These are phyloP conservation scores for Ferrisia virgata DNA, from an alignment of 2,888 invertebrate genomes.

Conservation along the genomic window DNA sequence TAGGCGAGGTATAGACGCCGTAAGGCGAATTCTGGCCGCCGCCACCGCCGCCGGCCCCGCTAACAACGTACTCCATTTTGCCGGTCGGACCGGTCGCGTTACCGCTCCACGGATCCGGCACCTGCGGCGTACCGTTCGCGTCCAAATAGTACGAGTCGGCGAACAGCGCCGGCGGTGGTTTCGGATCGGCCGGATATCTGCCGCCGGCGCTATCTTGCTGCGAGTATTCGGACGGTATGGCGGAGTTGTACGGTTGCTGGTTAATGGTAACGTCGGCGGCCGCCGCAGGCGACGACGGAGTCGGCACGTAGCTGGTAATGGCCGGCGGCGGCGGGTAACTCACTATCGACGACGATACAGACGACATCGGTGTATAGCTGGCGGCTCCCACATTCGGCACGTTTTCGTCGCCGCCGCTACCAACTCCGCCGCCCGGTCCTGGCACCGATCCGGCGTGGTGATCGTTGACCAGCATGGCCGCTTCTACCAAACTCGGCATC, in stretches of 20 bases:
- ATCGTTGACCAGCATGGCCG: slow-evolving; percentile 46
- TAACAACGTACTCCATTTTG: background rate
- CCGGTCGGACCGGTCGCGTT: background rate
- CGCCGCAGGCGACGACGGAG: slow-evolving; percentile 36
- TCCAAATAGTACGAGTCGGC: slow-evolving; percentile 37
- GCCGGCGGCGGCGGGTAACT: slow-evolving; percentile 32
- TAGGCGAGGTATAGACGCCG: slow-evolving; percentile 9
- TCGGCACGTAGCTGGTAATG: background rate
- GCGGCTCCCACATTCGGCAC: slow-evolving; percentile 10
- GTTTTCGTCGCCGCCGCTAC: slow-evolving; percentile 33
- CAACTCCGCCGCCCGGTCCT: background rate
- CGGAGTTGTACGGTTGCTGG: slow-evolving; percentile 39
- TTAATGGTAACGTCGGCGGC: slow-evolving; percentile 39
- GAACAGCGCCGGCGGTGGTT: slow-evolving; percentile 20
- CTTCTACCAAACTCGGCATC: slow-evolving; percentile 44
- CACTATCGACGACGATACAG: slow-evolving; percentile 1
- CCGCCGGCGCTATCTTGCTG: background rate
- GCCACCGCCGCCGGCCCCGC: background rate
- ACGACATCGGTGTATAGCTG: slow-evolving; percentile 6
- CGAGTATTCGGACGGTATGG: slow-evolving; percentile 39
- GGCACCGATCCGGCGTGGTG: too few species aligned
- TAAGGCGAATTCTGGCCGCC: slow-evolving; percentile 13
- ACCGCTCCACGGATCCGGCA: slow-evolving; percentile 33
- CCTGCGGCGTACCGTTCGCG: slow-evolving; percentile 13
- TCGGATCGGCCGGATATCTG: background rate